Evolutionary conservation across 2,888 invertebrate species (phyloP).

Genomic region (Zygaena filipendulae): DNA sequence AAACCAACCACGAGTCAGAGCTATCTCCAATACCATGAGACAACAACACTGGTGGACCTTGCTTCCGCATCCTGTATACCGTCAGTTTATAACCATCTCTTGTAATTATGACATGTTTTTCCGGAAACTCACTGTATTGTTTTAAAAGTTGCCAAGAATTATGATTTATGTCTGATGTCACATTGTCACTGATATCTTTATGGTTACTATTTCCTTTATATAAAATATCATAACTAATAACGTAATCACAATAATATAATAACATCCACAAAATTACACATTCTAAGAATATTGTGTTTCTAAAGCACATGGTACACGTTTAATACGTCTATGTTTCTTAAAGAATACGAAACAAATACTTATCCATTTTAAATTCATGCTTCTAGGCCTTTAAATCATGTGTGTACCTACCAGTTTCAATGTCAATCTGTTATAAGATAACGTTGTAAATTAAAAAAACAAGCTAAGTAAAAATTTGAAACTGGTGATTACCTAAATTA

Average conservation of each 20-base stretch:
- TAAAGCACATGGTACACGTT: too few relatives aligned
- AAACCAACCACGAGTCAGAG: slow-evolving; percentile 49
- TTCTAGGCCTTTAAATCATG: too few relatives aligned
- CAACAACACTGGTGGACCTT: slow-evolving; percentile 43
- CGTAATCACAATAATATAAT: slow-evolving; percentile 25
- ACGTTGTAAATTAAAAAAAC: too few relatives aligned
- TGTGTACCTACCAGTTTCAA: too few relatives aligned
- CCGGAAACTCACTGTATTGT: slow-evolving; percentile 32
- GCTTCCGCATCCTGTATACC: slow-evolving; percentile 34
- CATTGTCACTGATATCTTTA: slow-evolving; percentile 20
- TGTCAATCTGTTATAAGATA: too few relatives aligned
- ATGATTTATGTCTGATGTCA: slow-evolving; percentile 34
- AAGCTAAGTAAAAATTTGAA: too few relatives aligned
- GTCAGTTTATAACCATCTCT: slow-evolving; percentile 44
- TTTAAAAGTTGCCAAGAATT: slow-evolving; percentile 39
- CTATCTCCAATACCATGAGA: slow-evolving; percentile 51
- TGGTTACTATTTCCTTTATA: slow-evolving; percentile 12
- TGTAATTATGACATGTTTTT: slow-evolving; percentile 36
- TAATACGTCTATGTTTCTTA: too few relatives aligned
- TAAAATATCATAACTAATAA: too few relatives aligned
- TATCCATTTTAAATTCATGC: too few relatives aligned
- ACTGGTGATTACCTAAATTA: too few relatives aligned
- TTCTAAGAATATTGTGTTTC: too few relatives aligned
- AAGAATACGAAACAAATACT: too few relatives aligned
- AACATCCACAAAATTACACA: slow-evolving; percentile 9